phyloP scores from a whole-genome alignment of 2,113 vertebrate genomes.

The Rhodinocichla rosea region DNA sequence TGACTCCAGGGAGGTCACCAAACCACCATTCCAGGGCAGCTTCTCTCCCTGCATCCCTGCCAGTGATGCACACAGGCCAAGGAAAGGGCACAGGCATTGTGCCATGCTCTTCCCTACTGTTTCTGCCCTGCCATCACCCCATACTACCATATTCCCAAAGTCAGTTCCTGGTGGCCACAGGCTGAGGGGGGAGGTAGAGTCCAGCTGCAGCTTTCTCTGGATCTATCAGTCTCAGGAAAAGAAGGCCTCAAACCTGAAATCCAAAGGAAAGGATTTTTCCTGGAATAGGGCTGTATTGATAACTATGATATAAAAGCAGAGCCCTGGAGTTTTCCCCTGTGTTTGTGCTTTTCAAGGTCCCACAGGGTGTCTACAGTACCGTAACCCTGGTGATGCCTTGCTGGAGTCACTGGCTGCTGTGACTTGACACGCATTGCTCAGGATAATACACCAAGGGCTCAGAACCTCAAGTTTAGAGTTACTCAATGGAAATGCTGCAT shows the following conservation, averaged over 20 bases:
- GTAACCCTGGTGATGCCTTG: accelerated
- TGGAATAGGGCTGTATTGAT: not conserved
- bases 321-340: not conserved
- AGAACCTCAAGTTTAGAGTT: not conserved
- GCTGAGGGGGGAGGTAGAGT: not conserved
- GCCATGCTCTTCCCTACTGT: accelerated
- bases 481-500: not conserved
- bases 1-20: not conserved
- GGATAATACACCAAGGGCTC: not conserved
- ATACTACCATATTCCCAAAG: not conserved
- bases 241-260: not conserved
- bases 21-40: not conserved
- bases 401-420: not conserved
- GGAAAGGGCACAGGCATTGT: not conserved
- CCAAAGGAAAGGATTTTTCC: not conserved
- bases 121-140: not conserved
- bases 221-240: not conserved
- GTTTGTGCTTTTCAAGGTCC: not conserved
- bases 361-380: accelerated
- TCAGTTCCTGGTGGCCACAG: accelerated
- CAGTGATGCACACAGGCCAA: not conserved
- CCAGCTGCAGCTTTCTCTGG: not conserved
- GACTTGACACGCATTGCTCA: not conserved
- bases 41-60: not conserved
- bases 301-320: accelerated